Percentiles rank a stretch among this genome's conserved stretches.
phyloP scores from a whole-genome alignment of 2,888 invertebrate species.

The Glyphotaelius pellucidus region DNA sequence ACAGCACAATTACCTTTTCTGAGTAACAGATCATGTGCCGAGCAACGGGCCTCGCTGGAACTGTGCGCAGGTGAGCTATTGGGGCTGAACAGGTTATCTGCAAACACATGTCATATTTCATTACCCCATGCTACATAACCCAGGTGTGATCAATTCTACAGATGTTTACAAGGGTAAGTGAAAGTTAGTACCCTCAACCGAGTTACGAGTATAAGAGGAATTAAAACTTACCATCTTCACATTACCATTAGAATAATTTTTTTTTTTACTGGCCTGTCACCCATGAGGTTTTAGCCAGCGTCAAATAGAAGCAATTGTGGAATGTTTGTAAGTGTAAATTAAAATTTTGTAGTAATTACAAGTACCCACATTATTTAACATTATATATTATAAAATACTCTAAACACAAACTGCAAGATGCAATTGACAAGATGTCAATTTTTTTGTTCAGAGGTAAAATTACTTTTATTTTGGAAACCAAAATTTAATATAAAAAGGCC shows the following conservation, averaged over 20 bases:
- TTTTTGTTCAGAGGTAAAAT: too few relatives aligned
- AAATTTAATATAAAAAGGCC: too few relatives aligned
- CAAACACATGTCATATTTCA: constrained; percentile 37
- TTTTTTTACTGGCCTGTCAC: too few relatives aligned
- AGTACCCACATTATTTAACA: too few relatives aligned
- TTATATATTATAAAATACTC: too few relatives aligned
- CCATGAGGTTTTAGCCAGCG: too few relatives aligned
- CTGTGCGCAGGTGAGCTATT: constrained; percentile 68
- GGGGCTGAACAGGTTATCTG: constrained; percentile 65
- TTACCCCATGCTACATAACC: constrained; percentile 12
- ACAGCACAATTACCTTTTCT: constrained; percentile 71
- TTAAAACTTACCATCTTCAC: not conserved
- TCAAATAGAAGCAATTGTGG: too few relatives aligned
- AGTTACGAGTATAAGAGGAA: not conserved
- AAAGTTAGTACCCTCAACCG: not conserved
- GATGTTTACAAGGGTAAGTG: not conserved
- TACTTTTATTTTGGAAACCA: too few relatives aligned
- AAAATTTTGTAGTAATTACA: too few relatives aligned
- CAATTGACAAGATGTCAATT: too few relatives aligned
- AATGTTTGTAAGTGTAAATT: too few relatives aligned
- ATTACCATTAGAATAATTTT: not conserved
- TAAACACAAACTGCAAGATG: too few relatives aligned
- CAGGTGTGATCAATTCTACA: not conserved
- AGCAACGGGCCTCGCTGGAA: constrained; percentile 71
- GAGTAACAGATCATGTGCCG: constrained; percentile 78